Conservation (phyloP, 2,797 vertebrate species). For the Aeoliscus strigatus region DNA sequence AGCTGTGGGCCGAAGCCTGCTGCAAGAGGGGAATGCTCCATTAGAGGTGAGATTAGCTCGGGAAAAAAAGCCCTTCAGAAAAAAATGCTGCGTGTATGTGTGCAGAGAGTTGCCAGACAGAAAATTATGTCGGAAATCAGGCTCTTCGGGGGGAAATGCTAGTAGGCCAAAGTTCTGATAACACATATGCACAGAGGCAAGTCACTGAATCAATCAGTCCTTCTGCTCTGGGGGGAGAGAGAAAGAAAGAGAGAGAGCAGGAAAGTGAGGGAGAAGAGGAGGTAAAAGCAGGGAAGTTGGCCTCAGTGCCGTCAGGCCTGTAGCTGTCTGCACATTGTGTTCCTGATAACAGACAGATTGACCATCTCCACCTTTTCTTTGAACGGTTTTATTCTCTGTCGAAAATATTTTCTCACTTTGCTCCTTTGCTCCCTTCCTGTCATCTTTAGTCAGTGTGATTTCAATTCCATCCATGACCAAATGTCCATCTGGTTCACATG, state of each 20-base stretch:
- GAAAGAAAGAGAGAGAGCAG: slow-evolving; percentile 46
- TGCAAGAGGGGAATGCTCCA: slow-evolving; percentile 9
- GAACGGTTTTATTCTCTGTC: background rate
- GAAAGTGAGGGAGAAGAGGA: slow-evolving; percentile 22
- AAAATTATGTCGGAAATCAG: slow-evolving; percentile 47
- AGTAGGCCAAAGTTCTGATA: slow-evolving; percentile 46
- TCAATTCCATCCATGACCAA: too few species aligned
- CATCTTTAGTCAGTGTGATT: too few species aligned
- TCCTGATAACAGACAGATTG: slow-evolving; percentile 39
- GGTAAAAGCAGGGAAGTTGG: slow-evolving; percentile 37
- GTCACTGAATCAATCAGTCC: slow-evolving; percentile 62
- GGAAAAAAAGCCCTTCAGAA: slow-evolving; percentile 17
- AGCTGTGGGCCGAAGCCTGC: slow-evolving; percentile 14
- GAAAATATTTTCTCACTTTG: slow-evolving; percentile 1
- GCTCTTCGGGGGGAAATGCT: slow-evolving; percentile 43
- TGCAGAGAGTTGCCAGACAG: slow-evolving; percentile 26
- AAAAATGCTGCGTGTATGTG: slow-evolving; percentile 15
- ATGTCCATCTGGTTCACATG: too few species aligned
- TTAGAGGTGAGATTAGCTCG: slow-evolving; percentile 21
- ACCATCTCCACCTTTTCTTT: slow-evolving; percentile 13
- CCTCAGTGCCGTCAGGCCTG: slow-evolving; percentile 30
- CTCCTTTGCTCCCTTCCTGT: background rate
- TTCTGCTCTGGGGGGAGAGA: slow-evolving; percentile 40
- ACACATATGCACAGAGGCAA: slow-evolving; percentile 18
- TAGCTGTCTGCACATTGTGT: slow-evolving; percentile 66